Conservation (phyloP, 2,113 vertebrate genomes). For the Ascaphus truei region DNA sequence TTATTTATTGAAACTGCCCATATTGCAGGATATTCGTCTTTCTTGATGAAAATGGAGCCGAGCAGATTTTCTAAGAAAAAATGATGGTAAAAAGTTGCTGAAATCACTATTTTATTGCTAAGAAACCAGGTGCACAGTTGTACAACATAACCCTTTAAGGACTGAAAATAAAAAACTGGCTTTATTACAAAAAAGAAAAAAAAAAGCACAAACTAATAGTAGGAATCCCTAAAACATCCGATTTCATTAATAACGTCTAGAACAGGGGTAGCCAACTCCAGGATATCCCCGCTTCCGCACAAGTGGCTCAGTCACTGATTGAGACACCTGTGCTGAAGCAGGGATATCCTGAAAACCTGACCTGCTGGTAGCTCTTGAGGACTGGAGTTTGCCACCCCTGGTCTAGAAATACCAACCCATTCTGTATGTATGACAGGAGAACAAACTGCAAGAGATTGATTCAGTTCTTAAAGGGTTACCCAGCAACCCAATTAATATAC, state of each 20-base stretch:
- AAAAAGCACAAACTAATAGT: constrained; percentile 52
- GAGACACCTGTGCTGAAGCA: no score
- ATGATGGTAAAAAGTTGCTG: constrained; percentile 82
- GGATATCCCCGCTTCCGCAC: no score
- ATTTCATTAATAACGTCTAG: no score
- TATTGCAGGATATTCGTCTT: constrained; percentile 77
- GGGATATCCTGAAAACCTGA: no score
- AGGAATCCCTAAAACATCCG: neutral
- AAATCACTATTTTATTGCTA: constrained; percentile 97
- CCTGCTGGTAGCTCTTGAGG: no score
- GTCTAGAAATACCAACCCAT: neutral
- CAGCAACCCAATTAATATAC: constrained; percentile 61
- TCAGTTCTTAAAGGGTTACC: constrained; percentile 67
- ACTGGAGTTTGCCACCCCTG: no score
- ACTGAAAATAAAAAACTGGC: constrained; percentile 69
- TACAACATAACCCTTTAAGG: constrained; percentile 84
- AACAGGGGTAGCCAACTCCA: no score
- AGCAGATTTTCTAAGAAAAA: constrained; percentile 96
- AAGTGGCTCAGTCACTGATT: no score
- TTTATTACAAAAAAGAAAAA: constrained; percentile 40
- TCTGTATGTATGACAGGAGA: neutral
- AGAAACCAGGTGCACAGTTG: constrained; percentile 89
- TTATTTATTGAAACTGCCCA: constrained; percentile 87
- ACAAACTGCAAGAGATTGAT: constrained; percentile 10
- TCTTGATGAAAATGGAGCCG: constrained; percentile 85